Evolutionary conservation across 2,113 vertebrate genomes (phyloP), one percentile per base, ranked within the genome.

Genomic region (Acanthochromis polyacanthus): DNA sequence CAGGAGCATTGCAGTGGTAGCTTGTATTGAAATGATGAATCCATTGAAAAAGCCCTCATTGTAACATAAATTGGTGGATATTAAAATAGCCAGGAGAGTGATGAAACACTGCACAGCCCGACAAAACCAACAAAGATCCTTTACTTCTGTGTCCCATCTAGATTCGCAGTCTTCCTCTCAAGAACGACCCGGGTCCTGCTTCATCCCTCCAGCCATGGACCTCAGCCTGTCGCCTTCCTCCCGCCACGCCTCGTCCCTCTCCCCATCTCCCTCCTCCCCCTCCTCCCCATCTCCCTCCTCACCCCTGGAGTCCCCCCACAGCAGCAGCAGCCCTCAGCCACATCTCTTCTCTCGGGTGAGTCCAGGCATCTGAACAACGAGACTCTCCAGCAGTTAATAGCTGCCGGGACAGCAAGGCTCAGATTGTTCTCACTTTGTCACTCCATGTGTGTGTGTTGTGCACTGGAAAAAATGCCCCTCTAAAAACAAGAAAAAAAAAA

Each of bases 161-260:
- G 91, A 88, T 62, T 89, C 84, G 50, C 86, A 80, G 66, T 94
- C 93, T 50, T 70, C 85, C 30, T 86, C 74, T 92, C 94, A 88
- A 5, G 96, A 97, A 75, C 94, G 93, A 51, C 92, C 87, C 62
- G 94, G 96, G 1, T 93, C 93, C 56, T 95, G 87, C 81, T 93
- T 86, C 75, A 96, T 94, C 2, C 84, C 95, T 57, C 96, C 96
- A 0, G 94, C 96, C 50, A 93, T 97, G 84, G 97, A 98, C 91
- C 96, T 97, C 88, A 96, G 97, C 91, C 91, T 96, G 79, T 97
- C 96, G 0, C 96, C 96, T 14, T 95, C 96, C 0, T 94, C 92
- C 1, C 95, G 95, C 79, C 92, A 91, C 48, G 93, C 95, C 0
- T 75, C 95, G 76, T 95, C 90, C 94, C 95, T 95, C 67, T 95